phyloP scores from a whole-genome alignment of 2,113 vertebrate genomes.

The Rallus limicola region DNA sequence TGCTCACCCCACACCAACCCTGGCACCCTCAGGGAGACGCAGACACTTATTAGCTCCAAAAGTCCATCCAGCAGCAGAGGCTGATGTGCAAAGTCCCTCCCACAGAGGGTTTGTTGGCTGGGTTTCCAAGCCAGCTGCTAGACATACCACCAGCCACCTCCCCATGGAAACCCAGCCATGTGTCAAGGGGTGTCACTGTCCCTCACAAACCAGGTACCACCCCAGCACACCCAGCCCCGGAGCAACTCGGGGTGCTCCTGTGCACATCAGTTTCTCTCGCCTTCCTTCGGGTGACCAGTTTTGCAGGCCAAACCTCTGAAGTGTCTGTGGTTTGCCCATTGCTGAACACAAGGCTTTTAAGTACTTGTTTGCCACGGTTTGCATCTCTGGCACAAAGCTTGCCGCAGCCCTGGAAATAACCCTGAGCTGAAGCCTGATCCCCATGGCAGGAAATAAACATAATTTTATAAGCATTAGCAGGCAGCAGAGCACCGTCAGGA shows the following conservation, averaged over 20 bases:
- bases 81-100: background rate
- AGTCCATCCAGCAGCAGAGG: background rate
- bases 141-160: background rate
- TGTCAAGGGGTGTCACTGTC: background rate
- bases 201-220: background rate
- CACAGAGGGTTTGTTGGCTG: background rate
- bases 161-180: background rate
- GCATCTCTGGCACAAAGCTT: background rate
- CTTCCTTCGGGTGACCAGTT: fast-evolving
- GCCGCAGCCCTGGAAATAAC: conserved; percentile 10
- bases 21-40: background rate
- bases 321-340: background rate
- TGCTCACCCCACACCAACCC: background rate
- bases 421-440: background rate
- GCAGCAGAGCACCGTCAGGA: background rate
- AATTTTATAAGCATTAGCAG: background rate
- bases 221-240: fast-evolving
- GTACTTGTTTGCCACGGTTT: background rate
- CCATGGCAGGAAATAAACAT: conserved; percentile 2
- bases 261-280: background rate
- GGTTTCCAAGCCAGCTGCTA: background rate
- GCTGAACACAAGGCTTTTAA: background rate
- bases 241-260: background rate
- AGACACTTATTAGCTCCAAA: background rate
- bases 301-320: background rate